Evolutionary conservation across 2,888 invertebrate species (phyloP).

Genomic region (Druceiella hillmani): DNA sequence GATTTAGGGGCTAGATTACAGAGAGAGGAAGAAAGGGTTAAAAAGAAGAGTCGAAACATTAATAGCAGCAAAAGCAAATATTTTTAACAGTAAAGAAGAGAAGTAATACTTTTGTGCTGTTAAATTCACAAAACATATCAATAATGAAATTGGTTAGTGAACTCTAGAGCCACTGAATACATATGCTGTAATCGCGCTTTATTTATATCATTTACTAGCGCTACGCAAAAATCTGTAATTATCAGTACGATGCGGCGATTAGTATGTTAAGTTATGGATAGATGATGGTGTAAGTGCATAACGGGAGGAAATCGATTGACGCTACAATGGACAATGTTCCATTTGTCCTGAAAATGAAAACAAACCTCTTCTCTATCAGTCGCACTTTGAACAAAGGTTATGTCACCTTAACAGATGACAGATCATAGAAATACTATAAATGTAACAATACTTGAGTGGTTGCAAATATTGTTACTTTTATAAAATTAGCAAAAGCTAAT

Average conservation of each 20-base stretch:
- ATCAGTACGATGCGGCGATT: slow-evolving; percentile 20
- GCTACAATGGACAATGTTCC: slow-evolving; percentile 24
- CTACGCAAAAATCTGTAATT: slow-evolving; percentile 14
- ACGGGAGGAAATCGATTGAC: slow-evolving; percentile 23
- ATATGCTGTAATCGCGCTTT: slow-evolving; percentile 21
- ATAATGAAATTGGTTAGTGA: no score
- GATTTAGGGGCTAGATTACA: no score
- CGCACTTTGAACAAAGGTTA: slow-evolving; percentile 5
- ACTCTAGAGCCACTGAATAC: slow-evolving; percentile 23
- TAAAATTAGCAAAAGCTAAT: no score
- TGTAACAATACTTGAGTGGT: no score
- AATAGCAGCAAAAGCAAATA: no score
- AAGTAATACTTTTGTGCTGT: slow-evolving; percentile 21
- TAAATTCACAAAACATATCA: no score
- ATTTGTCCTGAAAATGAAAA: slow-evolving; percentile 21
- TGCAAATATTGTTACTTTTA: no score
- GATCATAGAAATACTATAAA: not conserved
- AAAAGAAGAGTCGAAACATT: no score
- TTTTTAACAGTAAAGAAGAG: no score
- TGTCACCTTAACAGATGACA: not conserved
- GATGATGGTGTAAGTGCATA: slow-evolving; percentile 20
- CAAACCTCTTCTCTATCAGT: slow-evolving; percentile 20
- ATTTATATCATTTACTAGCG: slow-evolving; percentile 16
- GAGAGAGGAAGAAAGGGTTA: no score
- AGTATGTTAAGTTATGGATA: slow-evolving; percentile 19